Evolutionary conservation across 2,113 vertebrate species (phyloP), one percentile per base, ranked within the genome.

Genomic region (Plectropomus leopardus): DNA sequence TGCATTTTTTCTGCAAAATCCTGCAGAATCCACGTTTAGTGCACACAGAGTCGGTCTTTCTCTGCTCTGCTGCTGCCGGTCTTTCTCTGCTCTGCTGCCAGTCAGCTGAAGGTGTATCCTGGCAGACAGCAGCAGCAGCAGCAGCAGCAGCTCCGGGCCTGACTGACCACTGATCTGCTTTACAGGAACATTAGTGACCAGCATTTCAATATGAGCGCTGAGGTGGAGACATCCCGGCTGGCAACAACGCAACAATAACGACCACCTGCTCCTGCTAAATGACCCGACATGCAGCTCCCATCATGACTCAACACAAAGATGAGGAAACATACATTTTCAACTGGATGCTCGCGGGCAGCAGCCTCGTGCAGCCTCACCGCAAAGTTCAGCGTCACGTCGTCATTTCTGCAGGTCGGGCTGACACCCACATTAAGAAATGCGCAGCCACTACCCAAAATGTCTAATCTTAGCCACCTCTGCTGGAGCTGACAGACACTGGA

Each of bases 371-470:
- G 65, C 58, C 58, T 23, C 63, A 47, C 75, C 75, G 84, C 77
- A 57, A 73, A 87, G 44, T 83, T 84, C 34, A 75, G 73, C 87
- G 69, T 80, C 15, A 63, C 78, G 74, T 84, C 87, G 79, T 81
- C 75, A 72, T 85, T 55, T 82, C 78, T 76, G 77, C 78, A 65
- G 80, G 68, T 83, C 74, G 59, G 81, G 74, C 68, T 82, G 83
- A 78, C 71, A 80, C 64, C 61, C 85, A 86, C 80, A 86, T 78
- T 65, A 47, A 69, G 58, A 90, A 92, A 90, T 92, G 90, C 91
- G 91, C 91, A 92, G 83, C 82, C 84, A 85, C 76, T 40, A 45
- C 74, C 80, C 85, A 83, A 85, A 73, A 91, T 80, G 81, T 89
- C 86, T 86, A 66, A 83, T 74, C 55, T n/a, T 4, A 74, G 30